Base-by-base conservation (phyloP, 2,888 invertebrate genomes). In the Odontocerum albicorne region DNA sequence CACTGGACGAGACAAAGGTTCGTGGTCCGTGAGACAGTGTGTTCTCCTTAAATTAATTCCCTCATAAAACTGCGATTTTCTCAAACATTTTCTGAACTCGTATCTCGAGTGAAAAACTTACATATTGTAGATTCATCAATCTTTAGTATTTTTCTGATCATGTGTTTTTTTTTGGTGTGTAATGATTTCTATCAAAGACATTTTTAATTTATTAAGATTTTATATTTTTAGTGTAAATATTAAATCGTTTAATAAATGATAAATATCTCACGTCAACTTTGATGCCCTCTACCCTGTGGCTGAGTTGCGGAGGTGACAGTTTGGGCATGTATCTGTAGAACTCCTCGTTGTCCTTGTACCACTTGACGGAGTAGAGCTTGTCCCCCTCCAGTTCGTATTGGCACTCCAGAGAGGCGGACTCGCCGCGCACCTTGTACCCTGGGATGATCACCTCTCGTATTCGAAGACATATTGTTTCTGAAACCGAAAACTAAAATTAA, bases 301-400 rank as follows among this genome's bases (percentile, higher is more conserved):
- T 85, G 68, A 82, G 83, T 65, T 87, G 84, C 61, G 83, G 84
- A 4, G 88, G 86, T 61, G 82, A 80, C 63, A 81, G 82, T 68
- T 86, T 86, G 52, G 89, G 90, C 69, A 90, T 83, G 69, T 79
- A 90, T 64, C 88, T 80, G 75, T 88, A 90, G 73, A 90, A 90
- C 71, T 90, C 90, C 67, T 89, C 89, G 72, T 88, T 87, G 72
- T 90, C 90, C 70, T 89, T 85, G 76, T 90, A 90, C 90, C 90
- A 90, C 75, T 90, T 90, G 65, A 90, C 87, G 17, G 90, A 86
- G 70, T 90, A 90, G 49, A 90, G 74, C 20, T 79, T 81, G 70
- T 88, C 87, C 47, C 78, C 77, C 33, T 82, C 84, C 49, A 87
- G 68, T 64, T 86, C 85, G 71, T 81, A 87, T 64, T 83, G 80